Base-by-base conservation (phyloP, 2,888 invertebrate species). In the Sinohyriopsis cumingii region DNA sequence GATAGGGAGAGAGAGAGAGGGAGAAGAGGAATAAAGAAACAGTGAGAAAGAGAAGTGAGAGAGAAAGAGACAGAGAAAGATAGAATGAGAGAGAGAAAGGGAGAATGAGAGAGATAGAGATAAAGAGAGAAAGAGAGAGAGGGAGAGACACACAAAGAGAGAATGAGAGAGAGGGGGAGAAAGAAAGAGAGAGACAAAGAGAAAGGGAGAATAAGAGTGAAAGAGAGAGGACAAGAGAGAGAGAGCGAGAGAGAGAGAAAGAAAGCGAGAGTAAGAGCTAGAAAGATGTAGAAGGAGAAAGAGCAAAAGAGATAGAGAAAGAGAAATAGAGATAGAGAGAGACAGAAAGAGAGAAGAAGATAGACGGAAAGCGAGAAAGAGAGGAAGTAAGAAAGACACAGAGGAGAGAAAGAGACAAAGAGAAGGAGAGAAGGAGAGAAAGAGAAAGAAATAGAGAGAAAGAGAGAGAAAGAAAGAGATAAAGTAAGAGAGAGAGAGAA, bases 1-100 rank as follows among this genome's bases (percentile, higher is more conserved):
- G 33, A 68, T 57, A 59, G 54, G 59, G 57, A 63, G 54, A 45
- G 68, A 28, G 63, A 61, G 54, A 33, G 33, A 28, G 25, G 20
- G 45, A 25, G 45, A 20, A 18, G 24, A 57, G 63, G 45, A 56
- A 59, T 28, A 57, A 55, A 55, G 57, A 59, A 59, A 56, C 33
- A 57, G 63, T 57, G 33, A 53, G 33, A 59, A 60, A 56, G 55
- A 9, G 28, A 55, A 55, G 55, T 24, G 20, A 45, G 63, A 60
- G 55, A 59, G 59, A 59, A 45, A 67, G 67, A 59, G n/a, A n/a
- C n/a, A n/a, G n/a, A n/a, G n/a, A n/a, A n/a, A n/a, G n/a, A n/a
- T n/a, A n/a, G n/a, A n/a, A 22, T 33, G 55, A 59, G 56, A 57
- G 56, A 56, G 9, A 25, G 60, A 55, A n/a, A n/a, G n/a, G n/a